Base-by-base conservation (phyloP, 2,888 invertebrate species). In the Leptopilina drosophilae region DNA sequence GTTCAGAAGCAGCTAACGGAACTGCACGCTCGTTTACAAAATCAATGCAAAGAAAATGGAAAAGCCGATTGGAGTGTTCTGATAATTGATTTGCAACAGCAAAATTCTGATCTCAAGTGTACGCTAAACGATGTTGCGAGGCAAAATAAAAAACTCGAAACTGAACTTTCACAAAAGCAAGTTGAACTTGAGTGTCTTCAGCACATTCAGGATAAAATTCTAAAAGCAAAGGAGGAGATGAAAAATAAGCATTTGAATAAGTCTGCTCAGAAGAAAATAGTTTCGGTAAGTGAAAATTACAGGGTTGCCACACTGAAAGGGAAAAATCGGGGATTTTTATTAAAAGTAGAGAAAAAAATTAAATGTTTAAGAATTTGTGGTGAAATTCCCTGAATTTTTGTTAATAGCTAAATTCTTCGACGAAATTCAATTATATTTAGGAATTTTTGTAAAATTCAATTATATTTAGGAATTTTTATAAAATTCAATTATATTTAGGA, bases 201-300 rank as follows among this genome's bases (percentile, higher is more conserved):
- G 89, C 93, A 93, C 85, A 94, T 94, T 86, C 94, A 94, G 93
- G 94, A 94, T 90, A 94, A 94, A 88, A 92, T 94, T 85, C 92
- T 94, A 84, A 94, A 94, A 92, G 93, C 94, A 85, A 93, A 94
- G 11, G 94, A 94, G 83, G 94, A 94, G 85, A 89, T 95, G 83
- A 93, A 94, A 11, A 73, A 53, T 56, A 5, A 49, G 20, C 12
- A 75, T 75, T 26, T 0, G n/a, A 64, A 42, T 42, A 42, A 42
- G 8, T 5, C 42, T 42, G 42, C 42, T 1, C 42, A 42, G 8
- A 42, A 42, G 42, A 42, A 42, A 8, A 5, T 8, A 1, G 42
- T 3, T 42, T 7, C 42, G 42, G 42, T 42, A 42, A 42, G 42
- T 42, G 33, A 33, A 33, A 33, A 33, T 5, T 33, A 33, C 33